Percentiles rank a stretch among this genome's conserved stretches.
These are phyloP conservation scores for Trissolcus japonicus DNA, from an alignment of 2,888 invertebrate species.

Conservation along the genomic window DNA sequence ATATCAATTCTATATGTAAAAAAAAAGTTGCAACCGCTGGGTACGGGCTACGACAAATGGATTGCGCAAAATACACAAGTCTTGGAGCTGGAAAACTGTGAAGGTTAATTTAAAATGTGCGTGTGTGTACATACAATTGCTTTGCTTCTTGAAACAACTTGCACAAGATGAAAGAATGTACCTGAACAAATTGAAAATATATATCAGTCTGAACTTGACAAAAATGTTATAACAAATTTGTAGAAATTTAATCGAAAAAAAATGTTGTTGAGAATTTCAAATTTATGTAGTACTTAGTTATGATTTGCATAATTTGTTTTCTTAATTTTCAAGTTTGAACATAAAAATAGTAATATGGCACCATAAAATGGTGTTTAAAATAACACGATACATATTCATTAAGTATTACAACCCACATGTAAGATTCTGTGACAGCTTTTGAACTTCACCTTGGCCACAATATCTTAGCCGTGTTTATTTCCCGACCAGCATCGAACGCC, in stretches of 20 bases:
- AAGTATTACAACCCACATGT: conserved; percentile 31
- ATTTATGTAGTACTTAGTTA: too few species aligned
- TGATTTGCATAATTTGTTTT: too few species aligned
- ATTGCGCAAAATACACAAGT: conserved; percentile 7
- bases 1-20: not conserved
- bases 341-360: not conserved
- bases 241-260: too few species aligned
- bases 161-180: too few species aligned
- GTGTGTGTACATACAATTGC: too few species aligned
- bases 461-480: conserved; percentile 22
- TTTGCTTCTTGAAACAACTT: too few species aligned
- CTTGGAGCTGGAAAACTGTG: conserved; percentile 1
- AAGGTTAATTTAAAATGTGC: conserved; percentile 2
- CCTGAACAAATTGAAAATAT: too few species aligned
- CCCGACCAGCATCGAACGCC: conserved; percentile 18
- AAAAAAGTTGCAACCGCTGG: conserved; percentile 1
- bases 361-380: not conserved
- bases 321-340: not conserved
- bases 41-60: conserved; percentile 2
- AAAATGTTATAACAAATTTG: too few species aligned
- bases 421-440: conserved; percentile 19
- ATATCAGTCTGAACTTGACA: too few species aligned
- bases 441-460: conserved; percentile 49
- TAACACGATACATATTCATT: conserved; percentile 28
- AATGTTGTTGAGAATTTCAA: too few species aligned